Base-by-base conservation (phyloP, 2,888 invertebrate genomes). In the Lycia hirtaria region DNA sequence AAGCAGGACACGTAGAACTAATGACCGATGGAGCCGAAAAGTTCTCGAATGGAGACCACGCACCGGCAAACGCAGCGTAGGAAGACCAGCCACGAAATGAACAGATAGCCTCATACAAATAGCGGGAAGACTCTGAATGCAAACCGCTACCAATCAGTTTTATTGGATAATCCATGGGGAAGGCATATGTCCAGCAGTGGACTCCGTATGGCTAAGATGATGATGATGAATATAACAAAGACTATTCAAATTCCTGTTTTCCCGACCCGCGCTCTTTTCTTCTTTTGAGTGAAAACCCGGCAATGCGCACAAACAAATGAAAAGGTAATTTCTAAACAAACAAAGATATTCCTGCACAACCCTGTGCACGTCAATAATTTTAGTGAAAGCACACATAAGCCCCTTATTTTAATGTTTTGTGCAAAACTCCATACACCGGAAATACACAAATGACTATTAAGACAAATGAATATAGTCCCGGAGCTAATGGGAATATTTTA, bases 381-480 rank as follows among this genome's bases (percentile, higher is more conserved):
- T 48, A 54, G 56, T 57, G 43, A 58, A 60, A 33, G 54, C 47
- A 10, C 26, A 50, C 41, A 38, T 33, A 44, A 56, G 24, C 22
- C 28, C 3, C 35, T 41, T 41, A 37, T 26, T 24, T 14, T 55
- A 59, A 59, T 60, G 55, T 55, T 61, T 60, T 50, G 62, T 49
- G 51, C 52, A 61, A 60, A 61, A 61, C 62, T 62, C 57, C 57
- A 56, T 49, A 55, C 52, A 43, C 40, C 37, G 15, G 45, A 5
- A 43, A 20, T 17, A 47, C 10, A 19, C 15, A 43, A 40, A 49
- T 41, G 22, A n/a, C 24, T 40, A 10, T 38, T 35, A 37, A 17
- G 44, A 19, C 30, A 28, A 56, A 44, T 41, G 3, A 47, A 20
- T 22, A 20, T 32, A 50, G 56, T 7, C 24, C 2, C 3, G 20